Percentiles rank a stretch among this genome's conserved stretches.
phyloP scores from a whole-genome alignment of 2,888 invertebrate genomes.

The Drepana falcataria region DNA sequence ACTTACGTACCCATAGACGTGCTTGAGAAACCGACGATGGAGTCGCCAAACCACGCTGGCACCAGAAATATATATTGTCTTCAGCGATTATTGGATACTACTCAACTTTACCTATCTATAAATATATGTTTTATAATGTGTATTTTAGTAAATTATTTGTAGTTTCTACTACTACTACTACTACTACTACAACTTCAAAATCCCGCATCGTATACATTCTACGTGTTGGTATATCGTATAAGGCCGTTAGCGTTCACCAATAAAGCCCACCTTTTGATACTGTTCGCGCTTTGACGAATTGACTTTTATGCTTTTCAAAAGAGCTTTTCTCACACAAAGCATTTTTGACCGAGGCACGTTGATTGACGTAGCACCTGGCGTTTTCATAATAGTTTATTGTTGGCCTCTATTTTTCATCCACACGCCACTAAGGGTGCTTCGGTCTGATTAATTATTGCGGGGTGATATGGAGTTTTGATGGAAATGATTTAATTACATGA shows the following conservation, averaged over 20 bases:
- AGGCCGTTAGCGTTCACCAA: background rate
- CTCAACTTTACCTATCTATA: too few relatives aligned
- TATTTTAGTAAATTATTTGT: too few relatives aligned
- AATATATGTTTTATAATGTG: too few relatives aligned
- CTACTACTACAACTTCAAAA: too few relatives aligned
- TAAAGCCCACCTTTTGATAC: constrained; percentile 8
- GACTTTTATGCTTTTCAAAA: constrained; percentile 16
- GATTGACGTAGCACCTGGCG: constrained; percentile 14
- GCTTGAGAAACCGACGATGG: too few relatives aligned
- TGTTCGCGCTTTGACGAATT: constrained; percentile 22
- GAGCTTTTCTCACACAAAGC: constrained; percentile 23
- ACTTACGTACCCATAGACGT: too few relatives aligned
- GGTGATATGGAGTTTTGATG: background rate
- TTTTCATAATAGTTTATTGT: constrained; percentile 3
- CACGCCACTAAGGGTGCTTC: background rate
- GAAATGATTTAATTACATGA: background rate
- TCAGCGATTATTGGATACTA: too few relatives aligned
- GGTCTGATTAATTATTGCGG: background rate
- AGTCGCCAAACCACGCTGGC: too few relatives aligned
- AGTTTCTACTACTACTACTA: too few relatives aligned
- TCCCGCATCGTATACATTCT: background rate
- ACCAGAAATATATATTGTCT: too few relatives aligned
- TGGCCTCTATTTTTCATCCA: background rate
- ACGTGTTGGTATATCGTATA: background rate
- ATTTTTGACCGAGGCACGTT: constrained; percentile 17